phyloP scores from a whole-genome alignment of 2,797 vertebrate species.

The Phoebastria nigripes region DNA sequence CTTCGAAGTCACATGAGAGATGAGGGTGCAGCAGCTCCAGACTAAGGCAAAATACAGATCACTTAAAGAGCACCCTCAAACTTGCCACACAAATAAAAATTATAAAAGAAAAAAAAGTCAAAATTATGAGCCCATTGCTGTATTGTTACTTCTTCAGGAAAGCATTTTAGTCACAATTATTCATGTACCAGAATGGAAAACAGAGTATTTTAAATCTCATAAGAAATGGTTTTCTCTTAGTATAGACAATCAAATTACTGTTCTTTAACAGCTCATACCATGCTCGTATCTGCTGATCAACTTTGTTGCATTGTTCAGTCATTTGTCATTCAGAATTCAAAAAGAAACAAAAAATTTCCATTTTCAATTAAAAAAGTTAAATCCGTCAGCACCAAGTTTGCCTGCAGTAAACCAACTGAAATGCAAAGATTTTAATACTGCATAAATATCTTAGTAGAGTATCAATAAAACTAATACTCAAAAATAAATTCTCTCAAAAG shows the following conservation, averaged over 20 bases:
- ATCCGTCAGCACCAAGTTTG: not conserved
- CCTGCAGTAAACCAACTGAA: not conserved
- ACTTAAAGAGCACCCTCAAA: not conserved
- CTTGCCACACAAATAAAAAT: not conserved
- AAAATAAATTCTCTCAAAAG: not conserved
- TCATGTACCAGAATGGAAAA: not conserved
- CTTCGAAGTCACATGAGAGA: not conserved
- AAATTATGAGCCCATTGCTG: not conserved
- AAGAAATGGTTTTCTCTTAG: not conserved
- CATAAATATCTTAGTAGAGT: not conserved
- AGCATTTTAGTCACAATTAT: not conserved
- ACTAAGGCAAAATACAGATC: not conserved
- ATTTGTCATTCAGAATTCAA: not conserved
- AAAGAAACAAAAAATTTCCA: not conserved
- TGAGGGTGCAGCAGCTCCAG: not conserved
- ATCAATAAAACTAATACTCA: not conserved
- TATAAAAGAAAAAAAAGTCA: not conserved
- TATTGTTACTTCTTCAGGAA: not conserved
- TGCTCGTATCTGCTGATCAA: not conserved
- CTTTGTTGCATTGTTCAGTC: not conserved
- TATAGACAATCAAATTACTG: not conserved
- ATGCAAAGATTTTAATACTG: not conserved
- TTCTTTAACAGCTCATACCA: not conserved
- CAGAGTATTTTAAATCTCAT: not conserved
- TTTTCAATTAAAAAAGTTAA: not conserved